phyloP scores from a whole-genome alignment of 1,140 invertebrate species.

The Drosophila mauritiana region DNA sequence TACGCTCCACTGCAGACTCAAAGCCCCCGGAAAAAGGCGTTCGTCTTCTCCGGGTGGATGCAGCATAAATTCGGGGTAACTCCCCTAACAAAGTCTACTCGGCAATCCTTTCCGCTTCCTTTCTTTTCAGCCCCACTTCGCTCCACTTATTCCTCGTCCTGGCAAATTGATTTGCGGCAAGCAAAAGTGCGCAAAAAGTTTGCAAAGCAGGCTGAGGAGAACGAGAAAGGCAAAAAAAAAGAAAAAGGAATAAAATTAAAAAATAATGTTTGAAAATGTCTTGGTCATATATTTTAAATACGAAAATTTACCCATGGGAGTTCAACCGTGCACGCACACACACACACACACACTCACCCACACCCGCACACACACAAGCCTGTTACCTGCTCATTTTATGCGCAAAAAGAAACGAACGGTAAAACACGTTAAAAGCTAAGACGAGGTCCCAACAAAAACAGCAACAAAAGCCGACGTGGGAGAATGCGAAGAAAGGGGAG shows the following conservation, averaged over 20 bases:
- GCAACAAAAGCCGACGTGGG: conserved; percentile 3
- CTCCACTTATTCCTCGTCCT: conserved; percentile 1
- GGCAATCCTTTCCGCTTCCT: conserved; percentile 38
- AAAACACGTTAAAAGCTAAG: conserved; percentile 81
- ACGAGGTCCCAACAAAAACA: conserved; percentile 64
- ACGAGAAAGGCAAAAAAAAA: not conserved
- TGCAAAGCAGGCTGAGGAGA: not conserved
- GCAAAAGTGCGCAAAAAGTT: conserved; percentile 20
- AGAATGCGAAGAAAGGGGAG: conserved; percentile 8
- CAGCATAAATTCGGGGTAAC: conserved; percentile 49
- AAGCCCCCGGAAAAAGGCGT: conserved; percentile 6
- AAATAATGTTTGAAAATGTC: conserved; percentile 80
- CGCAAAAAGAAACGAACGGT: conserved; percentile 79
- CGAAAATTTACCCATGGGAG: conserved; percentile 78
- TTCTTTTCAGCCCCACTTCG: conserved; percentile 4
- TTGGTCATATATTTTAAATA: conserved; percentile 80
- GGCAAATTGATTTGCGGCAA: conserved; percentile 58
- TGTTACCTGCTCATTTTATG: conserved; percentile 73
- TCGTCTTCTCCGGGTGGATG: conserved; percentile 12
- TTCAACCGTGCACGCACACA: conserved; percentile 47
- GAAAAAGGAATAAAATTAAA: conserved; percentile 66
- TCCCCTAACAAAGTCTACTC: conserved; percentile 23
- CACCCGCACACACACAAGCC: conserved; percentile 26
- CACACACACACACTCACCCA: conserved; percentile 21
- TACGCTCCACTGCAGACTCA: conserved; percentile 24